Conservation (phyloP, 1,140 invertebrate species). For the Phenacoccus solenopsis region DNA sequence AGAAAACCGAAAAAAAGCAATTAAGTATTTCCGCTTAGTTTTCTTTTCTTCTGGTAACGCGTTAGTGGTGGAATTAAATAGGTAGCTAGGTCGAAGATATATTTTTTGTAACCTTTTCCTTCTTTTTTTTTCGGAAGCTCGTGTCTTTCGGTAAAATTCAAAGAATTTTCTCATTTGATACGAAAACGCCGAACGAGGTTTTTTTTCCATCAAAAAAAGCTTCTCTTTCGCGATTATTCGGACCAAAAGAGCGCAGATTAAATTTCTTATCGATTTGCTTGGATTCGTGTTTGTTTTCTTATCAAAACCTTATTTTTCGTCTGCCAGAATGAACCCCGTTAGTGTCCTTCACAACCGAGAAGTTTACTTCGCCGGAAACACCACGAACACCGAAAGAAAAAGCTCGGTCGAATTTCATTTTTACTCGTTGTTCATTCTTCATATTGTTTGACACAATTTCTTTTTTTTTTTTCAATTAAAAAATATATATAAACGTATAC, state of each 20-base stretch:
- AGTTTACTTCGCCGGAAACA: background rate
- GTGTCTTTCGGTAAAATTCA: background rate
- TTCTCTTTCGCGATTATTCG: background rate
- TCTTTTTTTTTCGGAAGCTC: background rate
- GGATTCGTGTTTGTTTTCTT: background rate
- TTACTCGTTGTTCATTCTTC: background rate
- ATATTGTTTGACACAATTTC: background rate
- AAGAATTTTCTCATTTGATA: background rate
- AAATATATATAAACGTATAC: background rate
- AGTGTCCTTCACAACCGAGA: background rate
- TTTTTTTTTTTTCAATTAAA: slow-evolving; percentile 4
- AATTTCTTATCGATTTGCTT: background rate
- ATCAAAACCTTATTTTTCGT: too few species aligned
- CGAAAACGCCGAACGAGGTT: background rate
- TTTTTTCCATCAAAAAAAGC: background rate
- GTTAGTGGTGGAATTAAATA: too few species aligned
- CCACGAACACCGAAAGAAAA: background rate
- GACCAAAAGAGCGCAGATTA: background rate
- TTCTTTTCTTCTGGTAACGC: too few species aligned
- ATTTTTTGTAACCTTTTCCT: background rate
- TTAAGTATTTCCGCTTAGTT: too few species aligned
- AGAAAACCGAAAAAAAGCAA: too few species aligned
- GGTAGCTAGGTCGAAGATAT: background rate
- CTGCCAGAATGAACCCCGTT: too few species aligned
- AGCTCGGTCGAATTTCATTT: background rate